Base-by-base conservation (phyloP, 2,888 invertebrate genomes). In the Conistra vaccinii region DNA sequence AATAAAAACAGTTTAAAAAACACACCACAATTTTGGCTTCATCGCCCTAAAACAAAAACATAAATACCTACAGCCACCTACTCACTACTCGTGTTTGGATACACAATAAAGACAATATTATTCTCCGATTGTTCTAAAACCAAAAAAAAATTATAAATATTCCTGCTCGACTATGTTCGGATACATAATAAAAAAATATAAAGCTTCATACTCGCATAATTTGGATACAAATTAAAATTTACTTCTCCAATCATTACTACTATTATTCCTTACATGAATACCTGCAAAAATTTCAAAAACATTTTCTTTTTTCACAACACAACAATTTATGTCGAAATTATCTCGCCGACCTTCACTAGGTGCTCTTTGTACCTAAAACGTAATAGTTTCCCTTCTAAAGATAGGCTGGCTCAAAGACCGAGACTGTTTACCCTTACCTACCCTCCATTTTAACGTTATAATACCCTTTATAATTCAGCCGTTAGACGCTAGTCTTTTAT, bases 401-500 rank as follows among this genome's bases (percentile, higher is more conserved):
- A 83, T 69, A 62, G 61, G 55, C 53, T 20, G 67, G 57, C 48
- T 83, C 73, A 74, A 76, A 81, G 48, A 69, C 32, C 71, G 53
- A 20, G 53, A n/a, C 58, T 76, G 75, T 73, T 67, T 72, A 63
- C 69, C 68, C 61, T 39, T 71, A 61, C 72, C 17, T 32, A 69
- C 69, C 60, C 62, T 60, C 53, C 20, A 75, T 70, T 69, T 75
- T 66, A 77, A 58, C 66, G 55, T 82, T 76, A 82, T 82, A 82
- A 86, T 76, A 79, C 78, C 75, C 69, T 65, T 83, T 86, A 86
- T 86, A 85, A 85, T 84, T 78, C 65, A 69, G 51, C 74, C 82
- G 83, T 86, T 86, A 81, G 74, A 29, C 12, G 29, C 74, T 84
- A 62, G 73, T 86, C 85, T 86, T 86, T 86, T 86, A 86, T 86